A percentile compares a stretch with the other conserved stretches of the same genome.
phyloP scores from a whole-genome alignment of 2,113 vertebrate species.

The Nerophis lumbriciformis region DNA sequence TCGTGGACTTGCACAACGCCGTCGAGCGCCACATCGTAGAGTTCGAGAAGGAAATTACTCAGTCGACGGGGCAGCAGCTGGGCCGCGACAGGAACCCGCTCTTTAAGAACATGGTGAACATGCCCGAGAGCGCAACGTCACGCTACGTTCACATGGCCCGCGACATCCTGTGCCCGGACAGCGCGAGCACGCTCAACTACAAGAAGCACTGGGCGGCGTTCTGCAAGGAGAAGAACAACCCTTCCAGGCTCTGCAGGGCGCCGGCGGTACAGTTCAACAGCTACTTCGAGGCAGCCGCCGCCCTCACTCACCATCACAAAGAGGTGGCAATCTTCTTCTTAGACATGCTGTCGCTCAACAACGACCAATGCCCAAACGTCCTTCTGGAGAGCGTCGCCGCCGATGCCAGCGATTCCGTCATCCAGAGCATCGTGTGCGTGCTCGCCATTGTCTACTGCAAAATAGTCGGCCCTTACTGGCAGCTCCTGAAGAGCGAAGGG shows the following conservation, averaged over 20 bases:
- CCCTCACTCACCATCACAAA: constrained; percentile 68
- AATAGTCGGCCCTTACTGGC: constrained; percentile 73
- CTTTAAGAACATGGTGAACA: constrained; percentile 64
- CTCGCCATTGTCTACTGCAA: constrained; percentile 72
- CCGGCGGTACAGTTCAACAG: constrained; percentile 53
- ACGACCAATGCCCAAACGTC: constrained; percentile 50
- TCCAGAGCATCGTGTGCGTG: constrained; percentile 70
- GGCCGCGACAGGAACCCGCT: constrained; percentile 66
- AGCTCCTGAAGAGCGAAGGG: constrained; percentile 68
- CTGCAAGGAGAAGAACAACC: constrained; percentile 67
- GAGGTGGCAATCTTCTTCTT: constrained; percentile 69
- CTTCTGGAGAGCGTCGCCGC: constrained; percentile 66
- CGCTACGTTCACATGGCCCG: constrained; percentile 72
- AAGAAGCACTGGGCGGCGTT: constrained; percentile 72
- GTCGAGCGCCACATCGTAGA: constrained; percentile 62
- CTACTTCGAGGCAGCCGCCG: constrained; percentile 70
- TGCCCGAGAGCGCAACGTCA: constrained; percentile 67
- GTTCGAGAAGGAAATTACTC: constrained; percentile 64
- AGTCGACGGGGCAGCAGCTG: constrained; percentile 52
- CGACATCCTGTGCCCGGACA: constrained; percentile 54
- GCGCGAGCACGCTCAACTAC: constrained; percentile 38
- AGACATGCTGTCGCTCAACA: constrained; percentile 56
- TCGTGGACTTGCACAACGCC: constrained; percentile 59
- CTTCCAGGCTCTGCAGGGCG: constrained; percentile 49
- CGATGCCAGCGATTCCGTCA: constrained; percentile 60